These are phyloP conservation scores for Cephus sareptanus DNA, from an alignment of 2,888 invertebrate species.

Conservation along the genomic window DNA sequence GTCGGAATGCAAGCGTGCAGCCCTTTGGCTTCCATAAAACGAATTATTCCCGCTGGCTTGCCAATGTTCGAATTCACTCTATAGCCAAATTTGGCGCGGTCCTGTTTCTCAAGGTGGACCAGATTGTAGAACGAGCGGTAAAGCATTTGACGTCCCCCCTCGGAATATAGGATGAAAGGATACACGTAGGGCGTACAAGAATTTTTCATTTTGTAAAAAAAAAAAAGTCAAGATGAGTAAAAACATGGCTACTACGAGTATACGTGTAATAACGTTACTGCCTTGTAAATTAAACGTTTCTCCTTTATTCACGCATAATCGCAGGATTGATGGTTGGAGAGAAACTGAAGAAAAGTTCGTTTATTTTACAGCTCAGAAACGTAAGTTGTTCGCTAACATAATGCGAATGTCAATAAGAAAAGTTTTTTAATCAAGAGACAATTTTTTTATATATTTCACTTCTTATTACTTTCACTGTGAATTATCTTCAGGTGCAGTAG, in stretches of 20 bases:
- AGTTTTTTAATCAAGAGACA: too few species aligned
- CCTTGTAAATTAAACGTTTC: neutral
- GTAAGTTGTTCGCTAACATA: neutral
- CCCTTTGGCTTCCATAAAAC: constrained; percentile 17
- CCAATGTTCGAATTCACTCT: neutral
- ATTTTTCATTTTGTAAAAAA: neutral
- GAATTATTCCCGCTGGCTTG: constrained; percentile 20
- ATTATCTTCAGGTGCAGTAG: too few species aligned
- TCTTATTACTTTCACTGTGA: too few species aligned
- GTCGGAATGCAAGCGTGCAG: constrained; percentile 19
- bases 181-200: neutral
- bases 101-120: neutral
- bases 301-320: neutral
- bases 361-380: neutral
- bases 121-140: neutral
- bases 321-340: neutral
- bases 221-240: neutral
- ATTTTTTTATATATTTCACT: too few species aligned
- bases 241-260: neutral
- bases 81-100: constrained; percentile 1
- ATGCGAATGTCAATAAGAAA: too few species aligned
- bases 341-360: neutral
- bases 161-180: neutral
- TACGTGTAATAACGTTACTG: neutral
- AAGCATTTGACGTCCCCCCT: neutral